Conservation (phyloP, 2,113 vertebrate species). For the Formicarius rufipectus region DNA sequence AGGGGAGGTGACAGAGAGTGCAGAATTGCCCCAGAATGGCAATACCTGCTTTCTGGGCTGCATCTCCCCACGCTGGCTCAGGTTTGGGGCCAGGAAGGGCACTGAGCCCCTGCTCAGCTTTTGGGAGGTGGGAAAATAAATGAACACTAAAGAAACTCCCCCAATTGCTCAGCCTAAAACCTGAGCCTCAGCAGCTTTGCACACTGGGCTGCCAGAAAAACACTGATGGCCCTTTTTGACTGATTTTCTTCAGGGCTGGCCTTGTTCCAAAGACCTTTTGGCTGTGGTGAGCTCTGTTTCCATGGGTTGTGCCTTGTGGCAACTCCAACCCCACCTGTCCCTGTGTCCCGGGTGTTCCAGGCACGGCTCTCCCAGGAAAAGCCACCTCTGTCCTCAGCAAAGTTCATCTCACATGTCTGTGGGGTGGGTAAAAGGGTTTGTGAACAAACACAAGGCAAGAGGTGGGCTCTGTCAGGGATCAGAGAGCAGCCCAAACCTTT, state of each 20-base stretch:
- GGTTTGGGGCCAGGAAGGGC: neutral
- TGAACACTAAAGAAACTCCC: neutral
- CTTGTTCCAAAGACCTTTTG: neutral
- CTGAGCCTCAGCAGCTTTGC: neutral
- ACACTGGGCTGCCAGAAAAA: neutral
- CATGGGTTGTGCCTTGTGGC: neutral
- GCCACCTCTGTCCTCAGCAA: slow-evolving; percentile 20
- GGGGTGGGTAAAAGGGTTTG: slow-evolving; percentile 42
- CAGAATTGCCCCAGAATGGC: neutral
- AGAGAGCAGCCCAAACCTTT: slow-evolving; percentile 7
- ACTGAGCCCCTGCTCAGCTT: neutral
- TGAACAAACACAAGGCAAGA: neutral
- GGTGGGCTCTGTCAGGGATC: slow-evolving; percentile 21
- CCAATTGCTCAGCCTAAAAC: neutral
- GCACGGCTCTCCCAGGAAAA: neutral
- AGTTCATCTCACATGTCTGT: neutral
- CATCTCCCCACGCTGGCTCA: neutral
- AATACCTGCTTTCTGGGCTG: neutral
- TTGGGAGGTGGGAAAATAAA: neutral
- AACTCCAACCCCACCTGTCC: neutral
- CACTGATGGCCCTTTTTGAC: neutral
- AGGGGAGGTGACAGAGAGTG: neutral
- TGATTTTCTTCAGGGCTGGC: neutral
- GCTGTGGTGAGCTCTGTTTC: neutral
- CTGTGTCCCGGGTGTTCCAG: neutral